phyloP scores from a whole-genome alignment of 2,797 vertebrate genomes.

The Tokudaia muenninki region DNA sequence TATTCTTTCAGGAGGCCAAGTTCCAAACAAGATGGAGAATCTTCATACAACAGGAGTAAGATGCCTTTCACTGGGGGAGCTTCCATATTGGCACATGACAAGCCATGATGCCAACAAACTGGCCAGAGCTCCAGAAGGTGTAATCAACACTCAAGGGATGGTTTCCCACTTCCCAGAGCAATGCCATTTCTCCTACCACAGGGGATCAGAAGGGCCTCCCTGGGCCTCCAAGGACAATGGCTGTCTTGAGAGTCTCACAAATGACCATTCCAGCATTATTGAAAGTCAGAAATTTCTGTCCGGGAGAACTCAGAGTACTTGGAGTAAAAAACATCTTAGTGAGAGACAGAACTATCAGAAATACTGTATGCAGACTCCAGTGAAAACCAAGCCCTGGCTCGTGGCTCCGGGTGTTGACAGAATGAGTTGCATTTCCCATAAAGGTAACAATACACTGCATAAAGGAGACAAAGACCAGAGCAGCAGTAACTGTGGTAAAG shows the following conservation, averaged over 20 bases:
- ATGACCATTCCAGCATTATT: background rate
- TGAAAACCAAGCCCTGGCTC: background rate
- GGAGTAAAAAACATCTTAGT: background rate
- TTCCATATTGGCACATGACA: slow-evolving; percentile 44
- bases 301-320: background rate
- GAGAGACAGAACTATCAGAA: background rate
- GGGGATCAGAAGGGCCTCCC: background rate
- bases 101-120: background rate
- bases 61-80: slow-evolving; percentile 11
- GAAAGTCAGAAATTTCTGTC: background rate
- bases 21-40: background rate
- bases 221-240: background rate
- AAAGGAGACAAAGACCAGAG: background rate
- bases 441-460: accelerated
- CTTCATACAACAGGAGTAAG: background rate
- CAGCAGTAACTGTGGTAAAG: background rate
- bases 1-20: slow-evolving; percentile 54
- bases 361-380: background rate
- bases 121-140: background rate
- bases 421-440: background rate
- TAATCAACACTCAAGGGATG: background rate
- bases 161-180: background rate
- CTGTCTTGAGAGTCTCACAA: background rate
- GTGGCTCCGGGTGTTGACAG: background rate
- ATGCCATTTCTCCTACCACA: background rate